Evolutionary conservation across 1,140 invertebrate genomes (phyloP).

Genomic region (Diprion similis): DNA sequence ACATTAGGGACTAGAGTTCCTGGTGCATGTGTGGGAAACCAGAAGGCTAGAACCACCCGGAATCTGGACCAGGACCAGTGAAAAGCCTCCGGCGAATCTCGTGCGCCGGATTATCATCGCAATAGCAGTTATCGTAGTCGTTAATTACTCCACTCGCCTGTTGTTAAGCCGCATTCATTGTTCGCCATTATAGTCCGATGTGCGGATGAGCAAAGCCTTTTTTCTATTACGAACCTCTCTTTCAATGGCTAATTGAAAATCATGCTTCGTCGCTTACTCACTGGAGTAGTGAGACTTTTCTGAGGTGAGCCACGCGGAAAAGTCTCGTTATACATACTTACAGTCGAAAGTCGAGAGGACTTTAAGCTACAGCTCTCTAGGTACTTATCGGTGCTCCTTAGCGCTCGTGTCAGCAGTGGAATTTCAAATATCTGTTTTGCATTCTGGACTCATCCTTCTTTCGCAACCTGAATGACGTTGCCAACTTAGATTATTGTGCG

Average conservation of each 20-base stretch:
- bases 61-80: no score
- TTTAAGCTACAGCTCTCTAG: neutral
- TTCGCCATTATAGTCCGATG: conserved; percentile 13
- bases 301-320: no score
- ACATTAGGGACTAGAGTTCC: conserved; percentile 5
- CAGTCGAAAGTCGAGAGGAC: neutral
- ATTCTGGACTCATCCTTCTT: conserved; percentile 38
- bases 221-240: neutral
- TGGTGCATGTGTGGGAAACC: neutral
- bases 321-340: neutral
- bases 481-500: no score
- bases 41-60: neutral
- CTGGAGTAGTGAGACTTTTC: no score
- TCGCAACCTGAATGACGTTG: neutral
- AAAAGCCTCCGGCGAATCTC: conserved; percentile 37
- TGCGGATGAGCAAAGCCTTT: conserved; percentile 1
- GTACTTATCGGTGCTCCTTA: neutral
- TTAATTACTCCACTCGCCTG: conserved; percentile 46
- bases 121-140: conserved; percentile 50
- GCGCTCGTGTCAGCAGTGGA: conserved; percentile 28
- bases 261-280: no score
- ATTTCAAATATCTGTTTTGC: conserved; percentile 53
- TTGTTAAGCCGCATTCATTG: neutral
- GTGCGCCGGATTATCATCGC: conserved; percentile 48
- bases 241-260: neutral